These are phyloP conservation scores for Podiceps cristatus DNA, from an alignment of 2,113 vertebrate species.

Conservation along the genomic window DNA sequence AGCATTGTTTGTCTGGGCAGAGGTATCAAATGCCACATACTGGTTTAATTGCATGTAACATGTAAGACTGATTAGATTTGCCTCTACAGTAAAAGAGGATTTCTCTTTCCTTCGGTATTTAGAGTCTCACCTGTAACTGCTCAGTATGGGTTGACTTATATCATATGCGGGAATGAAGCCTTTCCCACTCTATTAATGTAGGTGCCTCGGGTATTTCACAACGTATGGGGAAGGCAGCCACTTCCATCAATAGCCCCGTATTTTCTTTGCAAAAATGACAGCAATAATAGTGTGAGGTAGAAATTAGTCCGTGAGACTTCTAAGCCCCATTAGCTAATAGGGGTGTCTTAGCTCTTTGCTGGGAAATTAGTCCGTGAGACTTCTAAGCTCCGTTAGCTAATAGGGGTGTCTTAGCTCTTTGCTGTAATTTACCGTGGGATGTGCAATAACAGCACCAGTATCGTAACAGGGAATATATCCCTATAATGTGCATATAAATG, in stretches of 20 bases:
- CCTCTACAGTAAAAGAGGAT: neutral
- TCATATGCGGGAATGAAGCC: neutral
- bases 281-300: neutral
- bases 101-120: neutral
- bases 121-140: neutral
- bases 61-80: neutral
- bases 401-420: neutral
- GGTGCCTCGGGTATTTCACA: neutral
- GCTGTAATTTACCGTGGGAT: neutral
- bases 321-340: neutral
- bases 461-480: neutral
- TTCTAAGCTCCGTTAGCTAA: neutral
- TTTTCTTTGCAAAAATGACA: neutral
- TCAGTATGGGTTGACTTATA: neutral
- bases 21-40: neutral
- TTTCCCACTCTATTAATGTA: neutral
- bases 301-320: neutral
- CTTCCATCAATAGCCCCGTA: neutral
- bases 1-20: neutral
- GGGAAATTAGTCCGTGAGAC: no score
- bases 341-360: neutral
- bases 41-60: neutral
- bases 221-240: neutral
- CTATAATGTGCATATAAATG: neutral
- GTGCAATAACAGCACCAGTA: neutral